Percentiles rank a stretch among this genome's conserved stretches.
Evolutionary conservation across 2,888 invertebrate species (phyloP).

Genomic region (Monoplex corrugatus): DNA sequence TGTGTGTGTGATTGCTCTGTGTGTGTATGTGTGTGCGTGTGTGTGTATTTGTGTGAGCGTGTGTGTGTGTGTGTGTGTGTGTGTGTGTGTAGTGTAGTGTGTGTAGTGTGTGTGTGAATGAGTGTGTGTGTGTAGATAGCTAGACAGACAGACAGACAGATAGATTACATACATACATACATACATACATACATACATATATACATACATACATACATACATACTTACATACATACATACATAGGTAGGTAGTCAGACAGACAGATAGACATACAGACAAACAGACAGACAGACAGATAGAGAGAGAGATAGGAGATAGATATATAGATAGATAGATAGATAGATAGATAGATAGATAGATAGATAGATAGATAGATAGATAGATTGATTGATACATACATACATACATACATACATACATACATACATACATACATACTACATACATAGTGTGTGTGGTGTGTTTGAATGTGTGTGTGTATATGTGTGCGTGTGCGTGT

Average conservation of each 20-base stretch:
- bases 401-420: too few relatives aligned
- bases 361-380: too few relatives aligned
- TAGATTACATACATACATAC: neutral
- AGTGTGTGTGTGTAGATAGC: neutral
- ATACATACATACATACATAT: neutral
- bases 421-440: too few relatives aligned
- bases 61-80: slow-evolving; percentile 17
- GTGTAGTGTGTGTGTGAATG: neutral
- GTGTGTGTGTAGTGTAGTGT: neutral
- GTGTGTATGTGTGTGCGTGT: neutral
- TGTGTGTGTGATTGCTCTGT: neutral
- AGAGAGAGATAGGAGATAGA: neutral
- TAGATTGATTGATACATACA: too few relatives aligned
- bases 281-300: neutral
- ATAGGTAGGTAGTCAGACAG: neutral
- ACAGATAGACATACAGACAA: neutral
- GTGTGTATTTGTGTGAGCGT: slow-evolving; percentile 4
- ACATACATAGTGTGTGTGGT: too few relatives aligned
- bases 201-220: neutral
- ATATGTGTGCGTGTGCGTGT: too few relatives aligned
- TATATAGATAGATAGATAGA: too few relatives aligned
- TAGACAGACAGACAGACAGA: neutral
- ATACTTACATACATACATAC: neutral
- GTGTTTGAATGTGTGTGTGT: too few relatives aligned
- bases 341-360: too few relatives aligned